These are phyloP conservation scores for Aspidoscelis tigris DNA, from an alignment of 2,113 vertebrate species.

Conservation along the genomic window DNA sequence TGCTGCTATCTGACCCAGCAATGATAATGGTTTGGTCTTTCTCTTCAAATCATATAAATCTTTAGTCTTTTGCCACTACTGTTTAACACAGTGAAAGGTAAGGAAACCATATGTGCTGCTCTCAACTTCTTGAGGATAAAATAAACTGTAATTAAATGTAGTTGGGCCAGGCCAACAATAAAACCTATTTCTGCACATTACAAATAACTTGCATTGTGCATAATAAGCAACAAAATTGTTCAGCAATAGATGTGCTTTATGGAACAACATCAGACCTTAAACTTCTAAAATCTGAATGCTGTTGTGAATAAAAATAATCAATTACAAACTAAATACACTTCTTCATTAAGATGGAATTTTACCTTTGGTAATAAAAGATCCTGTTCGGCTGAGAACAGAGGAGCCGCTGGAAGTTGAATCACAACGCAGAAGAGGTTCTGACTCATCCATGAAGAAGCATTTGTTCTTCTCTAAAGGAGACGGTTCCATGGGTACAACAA, in stretches of 20 bases:
- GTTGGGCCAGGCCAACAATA: neutral
- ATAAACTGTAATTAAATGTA: neutral
- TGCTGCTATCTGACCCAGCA: too few species aligned
- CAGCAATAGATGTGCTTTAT: neutral
- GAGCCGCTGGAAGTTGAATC: conserved; percentile 97
- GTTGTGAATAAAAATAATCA: neutral
- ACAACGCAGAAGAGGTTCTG: conserved; percentile 93
- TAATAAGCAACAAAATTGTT: neutral
- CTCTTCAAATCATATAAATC: too few species aligned
- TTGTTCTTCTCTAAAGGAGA: conserved; percentile 90
- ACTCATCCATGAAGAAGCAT: conserved; percentile 93
- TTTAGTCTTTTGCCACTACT: too few species aligned
- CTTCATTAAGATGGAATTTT: conserved; percentile 10
- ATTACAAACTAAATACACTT: neutral
- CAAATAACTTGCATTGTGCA: neutral
- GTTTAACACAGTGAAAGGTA: neutral
- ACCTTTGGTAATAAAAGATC: conserved; percentile 99
- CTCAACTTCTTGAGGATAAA: neutral
- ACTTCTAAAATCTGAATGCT: neutral
- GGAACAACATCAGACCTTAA: neutral
- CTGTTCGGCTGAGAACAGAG: conserved; percentile 92
- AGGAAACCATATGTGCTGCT: neutral
- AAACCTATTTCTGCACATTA: neutral
- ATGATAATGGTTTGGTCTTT: too few species aligned
- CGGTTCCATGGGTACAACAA: conserved; percentile 79